Evolutionary conservation across 2,797 vertebrate species (phyloP).

Genomic region (Pseudomugil tenellus): DNA sequence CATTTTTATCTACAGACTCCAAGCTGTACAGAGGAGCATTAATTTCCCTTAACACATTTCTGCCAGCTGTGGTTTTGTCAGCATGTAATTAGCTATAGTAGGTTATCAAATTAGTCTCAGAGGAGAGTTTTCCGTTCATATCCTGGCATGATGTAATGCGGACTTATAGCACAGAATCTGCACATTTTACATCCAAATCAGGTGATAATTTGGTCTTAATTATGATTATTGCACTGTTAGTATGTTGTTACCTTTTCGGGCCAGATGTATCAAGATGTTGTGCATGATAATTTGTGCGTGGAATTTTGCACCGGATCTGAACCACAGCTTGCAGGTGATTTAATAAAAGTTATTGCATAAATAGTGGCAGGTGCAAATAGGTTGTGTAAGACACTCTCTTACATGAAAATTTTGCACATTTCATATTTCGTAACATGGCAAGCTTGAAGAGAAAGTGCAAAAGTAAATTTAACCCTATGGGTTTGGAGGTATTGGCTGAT

Average conservation of each 20-base stretch:
- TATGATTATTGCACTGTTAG: constrained; percentile 8
- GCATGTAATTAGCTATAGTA: constrained; percentile 64
- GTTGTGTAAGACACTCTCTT: no score
- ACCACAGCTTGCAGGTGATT: no score
- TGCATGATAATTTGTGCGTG: no score
- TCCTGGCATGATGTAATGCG: constrained; percentile 30
- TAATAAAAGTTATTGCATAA: no score
- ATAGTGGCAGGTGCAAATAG: no score
- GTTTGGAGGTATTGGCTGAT: no score
- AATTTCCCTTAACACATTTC: constrained; percentile 51
- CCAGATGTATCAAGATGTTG: no score
- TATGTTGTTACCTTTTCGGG: background rate
- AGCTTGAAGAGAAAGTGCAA: no score
- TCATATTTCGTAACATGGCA: no score
- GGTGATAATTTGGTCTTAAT: constrained; percentile 14
- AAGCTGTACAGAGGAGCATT: constrained; percentile 32
- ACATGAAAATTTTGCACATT: no score
- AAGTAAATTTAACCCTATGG: no score
- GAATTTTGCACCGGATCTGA: no score
- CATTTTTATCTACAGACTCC: constrained; percentile 34
- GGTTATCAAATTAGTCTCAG: constrained; percentile 63
- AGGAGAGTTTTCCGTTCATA: constrained; percentile 46
- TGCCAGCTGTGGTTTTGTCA: constrained; percentile 66
- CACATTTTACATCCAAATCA: constrained; percentile 10
- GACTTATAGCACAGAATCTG: constrained; percentile 11